Base-by-base conservation (phyloP, 2,888 invertebrate genomes). In the Smittia aterrima region DNA sequence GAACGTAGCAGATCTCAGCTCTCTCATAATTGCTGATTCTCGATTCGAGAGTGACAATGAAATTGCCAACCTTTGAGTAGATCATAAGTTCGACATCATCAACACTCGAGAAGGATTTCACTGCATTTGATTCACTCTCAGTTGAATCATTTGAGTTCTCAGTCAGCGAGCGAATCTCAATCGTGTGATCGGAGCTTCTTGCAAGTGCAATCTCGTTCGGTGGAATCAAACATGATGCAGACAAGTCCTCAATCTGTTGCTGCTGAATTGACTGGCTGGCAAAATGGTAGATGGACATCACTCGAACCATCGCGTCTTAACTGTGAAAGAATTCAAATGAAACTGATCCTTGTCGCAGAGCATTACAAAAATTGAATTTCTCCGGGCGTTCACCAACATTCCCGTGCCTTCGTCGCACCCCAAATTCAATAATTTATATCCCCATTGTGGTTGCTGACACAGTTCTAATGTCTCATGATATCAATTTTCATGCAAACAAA, bases 271-370 rank as follows among this genome's bases (percentile, higher is more conserved):
- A 22, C 40, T 72, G 72, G 20, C 41, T 62, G 13, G 62, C 20
- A 24, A 72, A 72, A 40, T 72, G 72, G 22, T 62, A 72, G 38
- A 72, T 72, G 3, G 32, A 32, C 72, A 72, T 72, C 2, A 72
- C 72, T 62, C 72, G 62, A 16, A 72, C 72, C 72, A 72, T 72
- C 3, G 32, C 53, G 40, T 13, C 66, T 9, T 11, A 58, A 3
- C 47, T 47, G 47, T 47, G 16, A n/a, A 16, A 47, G n/a, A 47
- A 47, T n/a, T n/a, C n/a, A 3, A 47, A n/a, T 47, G 16, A 16
- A 47, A 47, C 47, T 47, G 47, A 47, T 47, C 47, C 47, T 6
- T 38, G 9, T n/a, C n/a, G n/a, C n/a, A 47, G 11, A 47, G 47
- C 47, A 13, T 47, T 6, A 47, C 11, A 11, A 47, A 47, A 47